Evolutionary conservation across 2,797 vertebrate species (phyloP).

Genomic region (Corythornis leucogaster): DNA sequence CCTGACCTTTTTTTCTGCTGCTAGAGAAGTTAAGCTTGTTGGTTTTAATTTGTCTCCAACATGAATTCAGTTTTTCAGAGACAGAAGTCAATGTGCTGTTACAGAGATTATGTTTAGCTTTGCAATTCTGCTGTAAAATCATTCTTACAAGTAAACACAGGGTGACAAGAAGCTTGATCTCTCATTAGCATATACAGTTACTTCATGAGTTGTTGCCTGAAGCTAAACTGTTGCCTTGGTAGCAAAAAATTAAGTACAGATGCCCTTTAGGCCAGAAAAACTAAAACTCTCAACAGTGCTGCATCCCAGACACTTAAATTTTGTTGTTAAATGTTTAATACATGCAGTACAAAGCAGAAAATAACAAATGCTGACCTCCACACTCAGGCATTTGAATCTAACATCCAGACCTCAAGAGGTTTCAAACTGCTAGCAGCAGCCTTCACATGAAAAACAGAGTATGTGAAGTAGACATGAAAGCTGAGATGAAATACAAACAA

Average conservation of each 20-base stretch:
- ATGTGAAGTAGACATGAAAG: not conserved
- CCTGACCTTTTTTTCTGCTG: not conserved
- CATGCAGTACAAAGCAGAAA: not conserved
- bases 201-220: constrained; percentile 17
- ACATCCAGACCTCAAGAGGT: not conserved
- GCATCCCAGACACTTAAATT: not conserved
- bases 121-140: constrained; percentile 33
- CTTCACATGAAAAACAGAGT: not conserved
- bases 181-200: constrained; percentile 44
- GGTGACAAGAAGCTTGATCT: constrained; percentile 44
- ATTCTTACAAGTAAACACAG: constrained; percentile 46
- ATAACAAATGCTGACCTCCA: not conserved
- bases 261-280: constrained; percentile 10
- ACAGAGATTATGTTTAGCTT: constrained; percentile 12
- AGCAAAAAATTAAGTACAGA: not conserved
- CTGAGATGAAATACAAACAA: not conserved
- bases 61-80: not conserved
- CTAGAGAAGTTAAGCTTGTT: not conserved
- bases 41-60: constrained; percentile 19
- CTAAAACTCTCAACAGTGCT: not conserved
- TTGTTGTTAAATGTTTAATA: not conserved
- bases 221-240: constrained; percentile 44
- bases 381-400: not conserved
- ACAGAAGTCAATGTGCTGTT: constrained; percentile 37
- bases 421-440: not conserved